Evolutionary conservation across 2,888 invertebrate species (phyloP).

Genomic region (Cataglyphis livida): DNA sequence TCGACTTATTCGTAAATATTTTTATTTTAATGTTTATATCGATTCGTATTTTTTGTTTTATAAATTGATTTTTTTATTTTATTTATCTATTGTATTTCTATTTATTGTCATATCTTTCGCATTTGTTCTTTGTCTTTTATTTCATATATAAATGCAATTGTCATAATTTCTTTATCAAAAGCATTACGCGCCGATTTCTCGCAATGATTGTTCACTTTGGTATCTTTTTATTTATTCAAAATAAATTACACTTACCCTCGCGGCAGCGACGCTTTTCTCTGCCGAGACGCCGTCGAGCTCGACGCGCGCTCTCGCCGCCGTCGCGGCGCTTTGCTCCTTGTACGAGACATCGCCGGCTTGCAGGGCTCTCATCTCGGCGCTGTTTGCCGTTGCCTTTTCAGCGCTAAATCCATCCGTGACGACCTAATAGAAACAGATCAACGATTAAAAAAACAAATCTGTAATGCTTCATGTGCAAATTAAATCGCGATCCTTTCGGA

Average conservation of each 20-base stretch:
- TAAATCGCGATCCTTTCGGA: conserved; percentile 13
- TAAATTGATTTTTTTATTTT: not conserved
- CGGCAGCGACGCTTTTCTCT: conserved; percentile 93
- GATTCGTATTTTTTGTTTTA: not conserved
- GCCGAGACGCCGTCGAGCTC: conserved; percentile 95
- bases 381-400: conserved; percentile 91
- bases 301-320: conserved; percentile 92
- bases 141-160: not conserved
- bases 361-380: conserved; percentile 90
- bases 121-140: not conserved
- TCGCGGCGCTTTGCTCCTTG: conserved; percentile 92
- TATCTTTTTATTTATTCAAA: not conserved
- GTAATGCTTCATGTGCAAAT: not conserved
- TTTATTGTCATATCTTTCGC: not conserved
- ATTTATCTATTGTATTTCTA: not conserved
- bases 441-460: not conserved
- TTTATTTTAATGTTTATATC: not conserved
- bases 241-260: conserved; percentile 88
- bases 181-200: not conserved
- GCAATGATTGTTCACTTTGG: not conserved
- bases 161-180: not conserved
- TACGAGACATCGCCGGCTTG: conserved; percentile 94
- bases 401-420: conserved; percentile 94
- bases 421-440: conserved; percentile 85
- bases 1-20: not conserved